Conservation (phyloP, 2,113 vertebrate genomes). For the Cinclus cinclus region DNA sequence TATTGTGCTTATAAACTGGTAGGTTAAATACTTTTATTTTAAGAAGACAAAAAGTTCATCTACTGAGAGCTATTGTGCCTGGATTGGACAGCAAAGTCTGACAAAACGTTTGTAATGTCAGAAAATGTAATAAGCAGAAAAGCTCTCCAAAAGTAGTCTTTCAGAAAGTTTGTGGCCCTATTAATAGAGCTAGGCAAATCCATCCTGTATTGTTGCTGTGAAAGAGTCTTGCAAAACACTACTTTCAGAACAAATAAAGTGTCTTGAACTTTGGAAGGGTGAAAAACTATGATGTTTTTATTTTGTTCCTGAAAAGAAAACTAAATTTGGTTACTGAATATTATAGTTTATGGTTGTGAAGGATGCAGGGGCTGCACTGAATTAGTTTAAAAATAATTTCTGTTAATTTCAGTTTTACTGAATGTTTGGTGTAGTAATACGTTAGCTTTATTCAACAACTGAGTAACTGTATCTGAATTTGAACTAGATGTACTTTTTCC, state of each 20-base stretch:
- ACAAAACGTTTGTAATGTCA: neutral
- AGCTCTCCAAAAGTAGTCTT: neutral
- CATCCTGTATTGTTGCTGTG: neutral
- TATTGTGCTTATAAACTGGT: neutral
- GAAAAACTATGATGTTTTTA: neutral
- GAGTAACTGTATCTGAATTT: neutral
- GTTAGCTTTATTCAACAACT: neutral
- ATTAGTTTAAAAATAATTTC: neutral
- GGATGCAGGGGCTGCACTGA: neutral
- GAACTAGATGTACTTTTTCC: neutral
- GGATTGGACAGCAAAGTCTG: neutral
- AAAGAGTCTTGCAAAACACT: neutral
- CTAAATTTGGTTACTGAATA: neutral
- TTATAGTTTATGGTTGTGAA: neutral
- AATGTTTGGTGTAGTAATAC: neutral
- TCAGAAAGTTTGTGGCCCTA: neutral
- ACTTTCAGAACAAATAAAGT: neutral
- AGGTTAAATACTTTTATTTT: neutral
- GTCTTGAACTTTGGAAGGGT: neutral
- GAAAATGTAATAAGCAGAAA: neutral
- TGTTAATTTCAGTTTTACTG: neutral
- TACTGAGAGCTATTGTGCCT: neutral
- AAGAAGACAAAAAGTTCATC: neutral
- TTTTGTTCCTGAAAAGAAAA: neutral
- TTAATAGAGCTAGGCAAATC: neutral